phyloP scores from a whole-genome alignment of 2,888 invertebrate species.

The Aspidapion aeneum region DNA sequence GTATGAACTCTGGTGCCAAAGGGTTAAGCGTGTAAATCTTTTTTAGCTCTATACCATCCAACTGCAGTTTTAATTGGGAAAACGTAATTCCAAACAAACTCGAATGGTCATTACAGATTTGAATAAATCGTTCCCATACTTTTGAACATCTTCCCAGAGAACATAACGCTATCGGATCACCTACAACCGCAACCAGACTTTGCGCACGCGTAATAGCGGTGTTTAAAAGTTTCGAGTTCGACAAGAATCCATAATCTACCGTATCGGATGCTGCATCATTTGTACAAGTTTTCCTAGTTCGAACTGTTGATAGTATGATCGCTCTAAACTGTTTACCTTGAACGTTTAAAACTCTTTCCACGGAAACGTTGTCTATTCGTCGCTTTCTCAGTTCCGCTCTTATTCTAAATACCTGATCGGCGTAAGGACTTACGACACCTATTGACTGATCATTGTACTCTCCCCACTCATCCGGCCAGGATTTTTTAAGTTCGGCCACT shows the following conservation, averaged over 20 bases:
- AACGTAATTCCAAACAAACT: constrained; percentile 72
- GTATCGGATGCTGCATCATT: constrained; percentile 54
- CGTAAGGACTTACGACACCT: constrained; percentile 82
- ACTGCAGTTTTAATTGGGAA: constrained; percentile 59
- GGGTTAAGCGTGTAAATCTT: constrained; percentile 78
- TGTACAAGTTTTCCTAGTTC: constrained; percentile 69
- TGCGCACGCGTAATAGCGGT: constrained; percentile 82
- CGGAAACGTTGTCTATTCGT: constrained; percentile 70
- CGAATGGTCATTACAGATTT: constrained; percentile 65
- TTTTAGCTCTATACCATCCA: constrained; percentile 71
- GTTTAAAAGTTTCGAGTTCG: constrained; percentile 76
- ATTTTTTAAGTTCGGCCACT: constrained; percentile 65
- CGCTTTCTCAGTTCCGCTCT: constrained; percentile 71
- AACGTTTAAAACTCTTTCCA: constrained; percentile 79
- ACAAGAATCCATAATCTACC: constrained; percentile 78
- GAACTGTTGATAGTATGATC: constrained; percentile 74
- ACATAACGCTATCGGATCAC: constrained; percentile 79
- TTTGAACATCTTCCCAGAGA: constrained; percentile 77
- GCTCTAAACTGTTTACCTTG: constrained; percentile 86
- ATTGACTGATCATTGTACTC: constrained; percentile 72
- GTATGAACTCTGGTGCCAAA: constrained; percentile 75
- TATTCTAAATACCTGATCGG: constrained; percentile 75
- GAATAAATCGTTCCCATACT: constrained; percentile 77
- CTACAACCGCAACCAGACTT: constrained; percentile 78
- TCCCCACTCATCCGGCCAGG: constrained; percentile 76